Conservation (phyloP, 2,888 invertebrate species). For the Bugula neritina region DNA sequence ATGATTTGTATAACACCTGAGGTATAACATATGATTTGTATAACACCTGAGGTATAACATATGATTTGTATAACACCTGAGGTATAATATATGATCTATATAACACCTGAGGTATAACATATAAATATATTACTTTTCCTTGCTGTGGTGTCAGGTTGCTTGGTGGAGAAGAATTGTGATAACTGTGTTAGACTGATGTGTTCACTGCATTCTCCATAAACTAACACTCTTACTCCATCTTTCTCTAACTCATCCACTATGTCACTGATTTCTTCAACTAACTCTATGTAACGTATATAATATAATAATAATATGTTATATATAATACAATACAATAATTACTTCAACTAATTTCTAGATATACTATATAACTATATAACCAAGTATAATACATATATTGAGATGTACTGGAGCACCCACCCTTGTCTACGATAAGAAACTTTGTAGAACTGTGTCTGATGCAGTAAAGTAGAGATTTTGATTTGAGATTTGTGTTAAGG, state of each 20-base stretch:
- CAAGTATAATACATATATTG: no score
- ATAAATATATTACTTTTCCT: neutral
- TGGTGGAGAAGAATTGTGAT: neutral
- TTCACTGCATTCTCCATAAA: slow-evolving; percentile 31
- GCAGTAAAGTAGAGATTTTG: slow-evolving; percentile 76
- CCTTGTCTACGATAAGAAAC: slow-evolving; percentile 62
- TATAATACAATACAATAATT: no score
- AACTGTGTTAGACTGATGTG: neutral
- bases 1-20: no score
- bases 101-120: no score
- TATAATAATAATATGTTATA: no score
- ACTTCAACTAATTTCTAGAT: no score
- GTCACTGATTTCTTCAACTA: slow-evolving; percentile 36
- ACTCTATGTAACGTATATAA: no score
- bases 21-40: no score
- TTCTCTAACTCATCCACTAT: slow-evolving; percentile 34
- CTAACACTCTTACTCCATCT: slow-evolving; percentile 33
- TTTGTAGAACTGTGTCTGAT: slow-evolving; percentile 76
- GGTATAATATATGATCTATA: no score
- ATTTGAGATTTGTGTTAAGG: slow-evolving; percentile 83
- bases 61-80: no score
- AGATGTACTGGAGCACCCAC: slow-evolving; percentile 31
- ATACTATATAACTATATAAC: no score
- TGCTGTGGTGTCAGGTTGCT: neutral
- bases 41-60: no score